Conservation (phyloP, 2,113 vertebrate genomes). For the Eubucco bourcierii region DNA sequence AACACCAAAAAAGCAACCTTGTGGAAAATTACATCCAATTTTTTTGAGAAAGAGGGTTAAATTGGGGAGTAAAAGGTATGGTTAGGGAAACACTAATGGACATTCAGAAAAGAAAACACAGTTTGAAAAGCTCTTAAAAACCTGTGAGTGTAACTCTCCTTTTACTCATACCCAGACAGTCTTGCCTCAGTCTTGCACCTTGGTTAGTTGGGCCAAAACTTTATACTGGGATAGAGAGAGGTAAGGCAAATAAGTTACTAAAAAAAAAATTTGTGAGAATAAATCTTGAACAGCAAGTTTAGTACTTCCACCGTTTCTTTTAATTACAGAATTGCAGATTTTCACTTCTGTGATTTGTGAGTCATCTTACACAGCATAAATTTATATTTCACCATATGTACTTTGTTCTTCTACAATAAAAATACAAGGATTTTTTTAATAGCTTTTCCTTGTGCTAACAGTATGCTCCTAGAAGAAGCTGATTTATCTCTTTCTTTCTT, state of each 20-base stretch:
- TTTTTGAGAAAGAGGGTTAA: background rate
- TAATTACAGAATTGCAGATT: background rate
- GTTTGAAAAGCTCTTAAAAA: background rate
- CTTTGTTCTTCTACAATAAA: background rate
- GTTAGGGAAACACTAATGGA: background rate
- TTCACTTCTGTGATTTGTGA: background rate
- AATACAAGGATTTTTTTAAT: background rate
- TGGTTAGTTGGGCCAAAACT: background rate
- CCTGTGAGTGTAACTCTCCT: background rate
- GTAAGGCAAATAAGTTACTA: background rate
- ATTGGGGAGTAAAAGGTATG: background rate
- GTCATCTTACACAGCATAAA: background rate
- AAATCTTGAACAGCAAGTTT: background rate
- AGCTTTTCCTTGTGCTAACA: background rate
- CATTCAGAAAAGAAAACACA: background rate
- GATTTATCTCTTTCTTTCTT: background rate
- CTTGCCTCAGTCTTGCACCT: background rate
- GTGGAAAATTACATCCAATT: background rate
- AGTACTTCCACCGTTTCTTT: background rate
- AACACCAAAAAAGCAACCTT: background rate
- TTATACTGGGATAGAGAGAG: background rate
- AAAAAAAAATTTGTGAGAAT: background rate
- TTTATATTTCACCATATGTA: background rate
- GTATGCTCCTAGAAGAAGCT: background rate
- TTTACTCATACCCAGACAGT: background rate